Base-by-base conservation (phyloP, 2,888 invertebrate genomes). In the Chloroclysta siterata region DNA sequence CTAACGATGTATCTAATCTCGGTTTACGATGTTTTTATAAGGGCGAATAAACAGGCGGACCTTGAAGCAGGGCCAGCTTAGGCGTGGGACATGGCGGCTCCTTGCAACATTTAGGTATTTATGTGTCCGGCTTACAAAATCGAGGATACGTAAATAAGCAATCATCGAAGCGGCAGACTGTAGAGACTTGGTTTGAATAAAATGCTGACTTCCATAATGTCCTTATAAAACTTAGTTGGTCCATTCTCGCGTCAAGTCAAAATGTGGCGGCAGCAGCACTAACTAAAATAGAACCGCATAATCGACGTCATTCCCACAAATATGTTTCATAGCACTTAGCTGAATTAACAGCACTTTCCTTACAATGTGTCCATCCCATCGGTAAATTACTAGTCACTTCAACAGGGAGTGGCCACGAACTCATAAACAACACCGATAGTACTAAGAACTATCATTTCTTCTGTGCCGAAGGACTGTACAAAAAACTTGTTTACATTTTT, bases 401-500 rank as follows among this genome's bases (percentile, higher is more conserved):
- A 63, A 47, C 33, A 60, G 63, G 71, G 69, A 60, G 71, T 60
- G 71, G 48, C 67, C 62, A 51, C 36, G 53, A 54, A 48, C 47
- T 53, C 44, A 58, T 55, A 63, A 65, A 67, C 68, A 41, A 65
- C 55, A 46, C 58, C 56, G 63, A 63, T 56, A 56, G 56, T 41
- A 48, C 39, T 14, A 15, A 48, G 48, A 50, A 15, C 47, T 39
- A 52, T 52, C 44, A 36, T 54, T 48, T 36, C 48, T 48, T 48
- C 56, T 39, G n/a, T n/a, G 39, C 36, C 48, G 48, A 68, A 66
- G 69, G 69, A 66, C 41, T 47, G 54, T 36, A 52, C 50, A 55
- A 53, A 67, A 66, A 70, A 72, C 69, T 68, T 72, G 72, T 72
- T 72, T 72, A 70, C 63, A 53, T 68, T 70, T 72, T 70, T 72